Evolutionary conservation across 2,113 vertebrate species (phyloP).

Genomic region (Brachyhypopomus gauderio): DNA sequence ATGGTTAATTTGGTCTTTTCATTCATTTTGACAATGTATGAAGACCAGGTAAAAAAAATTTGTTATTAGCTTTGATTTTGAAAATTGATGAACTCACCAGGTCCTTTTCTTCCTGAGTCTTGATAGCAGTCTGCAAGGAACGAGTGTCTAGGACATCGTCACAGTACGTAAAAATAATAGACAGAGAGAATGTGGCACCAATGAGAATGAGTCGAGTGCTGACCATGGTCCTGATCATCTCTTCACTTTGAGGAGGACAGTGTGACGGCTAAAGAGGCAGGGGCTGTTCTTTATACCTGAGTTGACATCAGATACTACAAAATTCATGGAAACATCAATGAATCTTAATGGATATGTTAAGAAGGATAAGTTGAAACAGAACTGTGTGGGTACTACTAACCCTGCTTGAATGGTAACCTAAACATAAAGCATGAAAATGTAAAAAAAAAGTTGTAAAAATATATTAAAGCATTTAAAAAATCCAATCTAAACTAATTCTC

Average conservation of each 20-base stretch:
- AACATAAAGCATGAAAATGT: no score
- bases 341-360: background rate
- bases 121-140: conserved; percentile 42
- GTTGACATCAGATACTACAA: conserved; percentile 28
- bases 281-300: conserved; percentile 29
- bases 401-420: no score
- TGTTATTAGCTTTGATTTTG: no score
- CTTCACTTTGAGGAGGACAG: background rate
- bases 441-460: no score
- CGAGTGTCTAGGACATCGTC: conserved; percentile 46
- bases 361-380: background rate
- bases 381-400: background rate
- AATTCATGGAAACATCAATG: conserved; percentile 28
- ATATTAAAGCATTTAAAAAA: no score
- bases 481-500: no score
- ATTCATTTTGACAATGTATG: no score
- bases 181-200: conserved; percentile 38
- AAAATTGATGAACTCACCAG: conserved; percentile 53
- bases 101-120: conserved; percentile 55
- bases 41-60: no score
- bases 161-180: conserved; percentile 43
- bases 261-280: background rate
- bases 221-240: conserved; percentile 55
- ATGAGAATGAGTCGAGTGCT: conserved; percentile 43
- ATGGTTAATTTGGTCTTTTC: no score